Conservation (phyloP, 37 sponge, comb jelly and placozoan genomes). For the Chondrosia reniformis region DNA sequence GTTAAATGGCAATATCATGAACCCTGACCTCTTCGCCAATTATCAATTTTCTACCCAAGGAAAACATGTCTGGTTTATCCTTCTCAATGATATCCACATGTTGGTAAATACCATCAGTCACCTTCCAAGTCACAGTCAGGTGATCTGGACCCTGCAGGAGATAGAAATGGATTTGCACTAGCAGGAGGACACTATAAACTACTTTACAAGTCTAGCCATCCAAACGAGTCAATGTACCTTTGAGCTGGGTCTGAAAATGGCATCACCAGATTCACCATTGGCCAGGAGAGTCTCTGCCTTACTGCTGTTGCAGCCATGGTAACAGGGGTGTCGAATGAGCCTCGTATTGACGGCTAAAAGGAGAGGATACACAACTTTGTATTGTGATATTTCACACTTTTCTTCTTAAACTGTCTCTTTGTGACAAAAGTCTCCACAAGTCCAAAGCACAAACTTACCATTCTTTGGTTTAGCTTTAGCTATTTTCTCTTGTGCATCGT, state of each 20-base stretch:
- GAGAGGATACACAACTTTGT: not conserved
- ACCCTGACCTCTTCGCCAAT: conserved; percentile 83
- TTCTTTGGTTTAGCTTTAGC: conserved; percentile 56
- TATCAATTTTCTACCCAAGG: conserved; percentile 76
- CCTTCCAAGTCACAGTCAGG: conserved; percentile 92
- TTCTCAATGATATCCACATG: conserved; percentile 93
- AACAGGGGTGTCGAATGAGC: conserved; percentile 91
- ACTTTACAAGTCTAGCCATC: not conserved
- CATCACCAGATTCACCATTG: conserved; percentile 79
- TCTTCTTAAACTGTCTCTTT: not conserved
- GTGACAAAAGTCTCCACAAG: not conserved
- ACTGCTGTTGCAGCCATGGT: conserved; percentile 71
- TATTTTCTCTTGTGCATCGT: conserved; percentile 59
- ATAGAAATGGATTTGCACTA: not conserved
- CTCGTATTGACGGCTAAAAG: conserved; percentile 62
- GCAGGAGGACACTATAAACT: not conserved
- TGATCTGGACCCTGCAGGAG: conserved; percentile 68
- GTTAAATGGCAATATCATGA: too few relatives aligned
- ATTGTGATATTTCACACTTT: not conserved
- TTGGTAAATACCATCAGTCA: conserved; percentile 71
- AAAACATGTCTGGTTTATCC: conserved; percentile 82
- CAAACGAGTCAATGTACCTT: conserved; percentile 42
- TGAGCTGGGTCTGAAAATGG: conserved; percentile 91
- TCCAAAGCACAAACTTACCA: conserved; percentile 36
- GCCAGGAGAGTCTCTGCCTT: conserved; percentile 72